A percentile compares a stretch with the other conserved stretches of the same genome.
These are phyloP conservation scores for Ephestia elutella DNA, from an alignment of 1,140 invertebrate genomes.

Conservation along the genomic window DNA sequence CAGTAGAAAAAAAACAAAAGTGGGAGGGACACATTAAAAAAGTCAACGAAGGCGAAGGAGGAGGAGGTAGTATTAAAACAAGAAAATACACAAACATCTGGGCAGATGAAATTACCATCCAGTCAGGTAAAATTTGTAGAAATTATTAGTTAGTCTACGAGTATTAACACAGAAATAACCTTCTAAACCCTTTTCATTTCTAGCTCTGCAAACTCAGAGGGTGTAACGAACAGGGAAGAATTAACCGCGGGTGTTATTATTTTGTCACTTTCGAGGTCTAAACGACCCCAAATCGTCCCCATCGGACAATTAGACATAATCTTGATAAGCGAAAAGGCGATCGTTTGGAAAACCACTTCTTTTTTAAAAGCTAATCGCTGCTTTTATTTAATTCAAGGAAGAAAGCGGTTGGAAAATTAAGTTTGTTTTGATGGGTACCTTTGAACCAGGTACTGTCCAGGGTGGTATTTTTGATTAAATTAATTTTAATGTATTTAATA, in stretches of 20 bases:
- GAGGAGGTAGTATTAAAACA: too few relatives aligned
- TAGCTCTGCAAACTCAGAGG: not conserved
- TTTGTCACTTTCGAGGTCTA: constrained; percentile 9
- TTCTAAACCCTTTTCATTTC: not conserved
- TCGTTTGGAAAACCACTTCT: not conserved
- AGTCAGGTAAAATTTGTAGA: too few relatives aligned
- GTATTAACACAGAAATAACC: too few relatives aligned
- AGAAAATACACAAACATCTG: too few relatives aligned
- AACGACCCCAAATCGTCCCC: not conserved
- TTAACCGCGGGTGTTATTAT: constrained; percentile 9
- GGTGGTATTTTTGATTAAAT: too few relatives aligned
- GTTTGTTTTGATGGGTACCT: not conserved
- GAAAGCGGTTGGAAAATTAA: not conserved
- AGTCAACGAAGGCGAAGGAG: too few relatives aligned
- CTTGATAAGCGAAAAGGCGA: constrained; percentile 4
- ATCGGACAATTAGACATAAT: constrained; percentile 11
- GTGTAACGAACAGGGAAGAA: constrained; percentile 10
- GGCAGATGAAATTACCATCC: too few relatives aligned
- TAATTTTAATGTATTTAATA: too few relatives aligned
- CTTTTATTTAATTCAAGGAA: not conserved
- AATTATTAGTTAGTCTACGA: too few relatives aligned
- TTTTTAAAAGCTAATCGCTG: not conserved
- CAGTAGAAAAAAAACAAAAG: too few relatives aligned
- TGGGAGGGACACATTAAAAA: too few relatives aligned
- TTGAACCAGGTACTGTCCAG: too few relatives aligned